phyloP scores from a whole-genome alignment of 2,113 vertebrate species.

The Candoia aspera region DNA sequence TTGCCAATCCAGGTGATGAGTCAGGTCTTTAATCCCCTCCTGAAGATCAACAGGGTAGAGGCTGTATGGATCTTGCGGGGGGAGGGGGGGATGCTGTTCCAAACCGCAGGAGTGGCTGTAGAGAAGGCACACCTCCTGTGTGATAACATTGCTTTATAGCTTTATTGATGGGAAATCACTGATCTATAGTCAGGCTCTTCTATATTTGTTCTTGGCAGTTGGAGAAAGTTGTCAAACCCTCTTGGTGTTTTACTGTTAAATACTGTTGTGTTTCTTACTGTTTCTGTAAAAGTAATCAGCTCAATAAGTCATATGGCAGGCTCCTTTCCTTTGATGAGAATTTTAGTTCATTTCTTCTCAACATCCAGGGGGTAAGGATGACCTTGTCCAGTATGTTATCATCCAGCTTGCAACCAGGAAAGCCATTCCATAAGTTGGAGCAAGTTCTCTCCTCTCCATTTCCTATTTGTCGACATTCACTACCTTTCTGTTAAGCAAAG shows the following conservation, averaged over 20 bases:
- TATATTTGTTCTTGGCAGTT: not conserved
- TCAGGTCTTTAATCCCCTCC: not conserved
- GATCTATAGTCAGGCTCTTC: not conserved
- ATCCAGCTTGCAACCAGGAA: not conserved
- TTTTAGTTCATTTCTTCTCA: not conserved
- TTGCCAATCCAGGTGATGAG: not conserved
- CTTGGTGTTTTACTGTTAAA: not conserved
- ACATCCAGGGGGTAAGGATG: not conserved
- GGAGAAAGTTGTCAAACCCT: not conserved
- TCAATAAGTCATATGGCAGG: not conserved
- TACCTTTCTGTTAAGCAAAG: not conserved
- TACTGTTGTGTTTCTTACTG: not conserved
- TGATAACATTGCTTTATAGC: not conserved
- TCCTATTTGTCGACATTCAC: not conserved
- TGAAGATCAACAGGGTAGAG: not conserved
- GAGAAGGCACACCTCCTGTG: not conserved
- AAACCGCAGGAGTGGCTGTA: not conserved
- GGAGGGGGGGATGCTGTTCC: not conserved
- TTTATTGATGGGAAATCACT: not conserved
- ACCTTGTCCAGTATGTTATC: not conserved
- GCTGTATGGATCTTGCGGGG: not conserved
- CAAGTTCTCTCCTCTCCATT: not conserved
- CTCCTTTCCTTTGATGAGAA: not conserved
- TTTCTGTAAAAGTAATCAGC: not conserved
- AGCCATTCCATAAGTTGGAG: not conserved